phyloP scores from a whole-genome alignment of 1,140 invertebrate genomes.

The Spodoptera frugiperda region DNA sequence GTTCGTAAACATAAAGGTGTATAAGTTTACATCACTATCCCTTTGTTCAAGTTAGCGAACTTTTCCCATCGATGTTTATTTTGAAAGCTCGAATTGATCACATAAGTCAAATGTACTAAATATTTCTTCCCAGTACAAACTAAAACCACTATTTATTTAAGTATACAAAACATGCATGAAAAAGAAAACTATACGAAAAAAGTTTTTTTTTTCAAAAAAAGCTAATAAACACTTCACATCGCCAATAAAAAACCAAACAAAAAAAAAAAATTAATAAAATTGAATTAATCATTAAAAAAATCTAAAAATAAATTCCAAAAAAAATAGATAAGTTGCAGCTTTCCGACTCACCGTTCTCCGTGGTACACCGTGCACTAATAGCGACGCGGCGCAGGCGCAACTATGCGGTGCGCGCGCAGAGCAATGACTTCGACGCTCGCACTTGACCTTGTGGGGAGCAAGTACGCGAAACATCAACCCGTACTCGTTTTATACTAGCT shows the following conservation, averaged over 20 bases:
- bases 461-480: conserved; percentile 73
- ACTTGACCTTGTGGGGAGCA: conserved; percentile 79
- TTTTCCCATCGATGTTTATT: too few relatives aligned
- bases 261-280: not conserved
- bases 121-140: too few relatives aligned
- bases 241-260: too few relatives aligned
- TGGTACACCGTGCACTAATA: conserved; percentile 38
- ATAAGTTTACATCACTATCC: not conserved
- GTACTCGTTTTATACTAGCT: conserved; percentile 80
- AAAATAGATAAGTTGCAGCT: not conserved
- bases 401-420: conserved; percentile 63
- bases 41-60: too few relatives aligned
- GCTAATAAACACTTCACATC: not conserved
- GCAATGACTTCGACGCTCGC: conserved; percentile 78
- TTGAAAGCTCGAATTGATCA: too few relatives aligned
- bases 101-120: too few relatives aligned
- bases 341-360: conserved; percentile 44
- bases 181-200: not conserved
- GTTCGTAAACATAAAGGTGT: too few relatives aligned
- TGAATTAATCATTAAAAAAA: not conserved
- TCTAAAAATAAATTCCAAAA: not conserved
- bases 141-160: too few relatives aligned
- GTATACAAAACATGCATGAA: too few relatives aligned
- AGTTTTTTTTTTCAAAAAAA: not conserved
- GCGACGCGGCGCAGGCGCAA: conserved; percentile 56